Evolutionary conservation across 2,113 vertebrate species (phyloP).

Genomic region (Alligator sinensis): DNA sequence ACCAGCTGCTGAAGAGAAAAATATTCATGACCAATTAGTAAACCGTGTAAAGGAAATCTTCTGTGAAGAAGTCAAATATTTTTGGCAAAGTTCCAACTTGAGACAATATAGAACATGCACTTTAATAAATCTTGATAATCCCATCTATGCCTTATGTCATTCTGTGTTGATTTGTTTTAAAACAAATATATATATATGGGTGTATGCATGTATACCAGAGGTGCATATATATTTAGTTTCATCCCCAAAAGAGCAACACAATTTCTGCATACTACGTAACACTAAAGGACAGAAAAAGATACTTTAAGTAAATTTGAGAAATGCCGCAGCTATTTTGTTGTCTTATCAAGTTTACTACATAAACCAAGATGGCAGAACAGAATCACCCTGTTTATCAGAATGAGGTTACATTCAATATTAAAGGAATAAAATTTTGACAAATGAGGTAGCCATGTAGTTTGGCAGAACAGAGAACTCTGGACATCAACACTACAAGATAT

Average conservation of each 20-base stretch:
- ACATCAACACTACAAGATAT: neutral
- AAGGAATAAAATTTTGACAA: neutral
- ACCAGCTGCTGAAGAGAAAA: rapidly evolving
- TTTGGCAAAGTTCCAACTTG: neutral
- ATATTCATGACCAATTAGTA: rapidly evolving
- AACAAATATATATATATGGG: too few relatives aligned
- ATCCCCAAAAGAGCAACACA: too few relatives aligned
- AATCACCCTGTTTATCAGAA: neutral
- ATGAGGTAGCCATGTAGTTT: neutral
- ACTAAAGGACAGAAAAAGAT: neutral
- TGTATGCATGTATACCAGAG: too few relatives aligned
- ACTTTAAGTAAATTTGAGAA: neutral
- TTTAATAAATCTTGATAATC: too few relatives aligned
- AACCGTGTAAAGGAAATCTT: rapidly evolving
- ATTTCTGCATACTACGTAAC: neutral
- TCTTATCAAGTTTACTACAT: neutral
- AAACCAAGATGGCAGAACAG: neutral
- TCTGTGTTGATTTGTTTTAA: too few relatives aligned
- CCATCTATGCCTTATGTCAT: too few relatives aligned
- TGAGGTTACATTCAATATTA: neutral
- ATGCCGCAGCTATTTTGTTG: neutral
- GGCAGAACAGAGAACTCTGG: neutral
- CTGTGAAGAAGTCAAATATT: neutral
- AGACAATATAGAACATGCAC: too few relatives aligned
- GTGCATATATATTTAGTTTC: too few relatives aligned